Percentiles rank a stretch among this genome's conserved stretches.
phyloP scores from a whole-genome alignment of 1,140 invertebrate species.

The Zaprionus africanus region DNA sequence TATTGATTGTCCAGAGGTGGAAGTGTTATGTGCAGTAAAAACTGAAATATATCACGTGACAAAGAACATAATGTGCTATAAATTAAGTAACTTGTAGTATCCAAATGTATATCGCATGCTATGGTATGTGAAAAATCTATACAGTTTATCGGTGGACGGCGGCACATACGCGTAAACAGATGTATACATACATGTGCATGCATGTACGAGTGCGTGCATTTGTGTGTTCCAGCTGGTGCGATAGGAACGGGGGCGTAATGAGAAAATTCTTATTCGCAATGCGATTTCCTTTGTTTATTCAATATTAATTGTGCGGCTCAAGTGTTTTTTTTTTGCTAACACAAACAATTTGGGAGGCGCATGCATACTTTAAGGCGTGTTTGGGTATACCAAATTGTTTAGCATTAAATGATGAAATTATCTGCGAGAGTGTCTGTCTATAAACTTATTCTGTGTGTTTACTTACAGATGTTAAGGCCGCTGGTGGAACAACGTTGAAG shows the following conservation, averaged over 20 bases:
- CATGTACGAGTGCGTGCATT: slow-evolving; percentile 3
- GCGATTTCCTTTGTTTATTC: slow-evolving; percentile 48
- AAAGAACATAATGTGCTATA: not conserved
- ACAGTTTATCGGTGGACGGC: slow-evolving; percentile 45
- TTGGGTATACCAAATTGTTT: slow-evolving; percentile 16
- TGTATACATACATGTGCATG: slow-evolving; percentile 23
- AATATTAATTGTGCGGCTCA: slow-evolving; percentile 56
- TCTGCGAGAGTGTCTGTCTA: not conserved
- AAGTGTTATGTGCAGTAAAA: not conserved
- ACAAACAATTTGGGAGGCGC: slow-evolving; percentile 20
- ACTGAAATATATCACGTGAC: not conserved
- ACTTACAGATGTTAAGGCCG: slow-evolving; percentile 59
- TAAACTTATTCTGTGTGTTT: slow-evolving; percentile 32
- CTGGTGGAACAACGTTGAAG: slow-evolving; percentile 31
- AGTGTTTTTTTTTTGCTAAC: slow-evolving; percentile 56
- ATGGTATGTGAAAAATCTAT: slow-evolving; percentile 54
- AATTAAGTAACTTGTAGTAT: not conserved
- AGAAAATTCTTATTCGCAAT: slow-evolving; percentile 43
- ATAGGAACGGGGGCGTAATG: slow-evolving; percentile 55
- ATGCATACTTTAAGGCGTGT: slow-evolving; percentile 10
- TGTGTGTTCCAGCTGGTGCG: slow-evolving; percentile 57
- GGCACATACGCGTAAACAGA: slow-evolving; percentile 25
- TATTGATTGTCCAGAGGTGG: slow-evolving; percentile 13
- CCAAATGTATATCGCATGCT: slow-evolving; percentile 13
- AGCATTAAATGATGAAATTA: slow-evolving; percentile 21